A percentile compares a stretch with the other conserved stretches of the same genome.
phyloP scores from a whole-genome alignment of 2,888 invertebrate genomes.

The Iselma pallidipennis region DNA sequence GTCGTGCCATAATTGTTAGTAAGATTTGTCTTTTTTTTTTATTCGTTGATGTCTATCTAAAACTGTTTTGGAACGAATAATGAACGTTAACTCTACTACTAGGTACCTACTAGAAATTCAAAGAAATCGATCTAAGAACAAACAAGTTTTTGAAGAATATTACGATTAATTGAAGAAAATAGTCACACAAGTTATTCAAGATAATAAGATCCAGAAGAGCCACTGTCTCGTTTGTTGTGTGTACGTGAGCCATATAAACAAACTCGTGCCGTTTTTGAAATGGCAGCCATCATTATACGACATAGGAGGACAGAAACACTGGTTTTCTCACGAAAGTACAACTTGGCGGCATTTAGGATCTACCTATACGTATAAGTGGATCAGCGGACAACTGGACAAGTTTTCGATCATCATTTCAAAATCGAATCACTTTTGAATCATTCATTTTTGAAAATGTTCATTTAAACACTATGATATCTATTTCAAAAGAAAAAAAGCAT shows the following conservation, averaged over 20 bases:
- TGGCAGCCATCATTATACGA: constrained; percentile 45
- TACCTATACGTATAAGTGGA: constrained; percentile 41
- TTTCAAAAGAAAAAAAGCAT: too few relatives aligned
- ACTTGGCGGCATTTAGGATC: constrained; percentile 19
- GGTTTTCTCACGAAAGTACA: constrained; percentile 49
- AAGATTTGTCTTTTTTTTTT: constrained; percentile 44
- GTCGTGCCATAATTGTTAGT: constrained; percentile 50
- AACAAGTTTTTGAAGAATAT: not conserved
- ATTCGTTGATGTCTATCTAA: constrained; percentile 45
- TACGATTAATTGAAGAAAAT: not conserved
- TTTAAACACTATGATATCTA: too few relatives aligned
- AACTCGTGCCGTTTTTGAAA: constrained; percentile 35
- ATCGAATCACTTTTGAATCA: constrained; percentile 23
- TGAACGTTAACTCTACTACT: constrained; percentile 30
- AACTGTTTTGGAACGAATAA: constrained; percentile 39
- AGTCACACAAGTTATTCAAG: not conserved
- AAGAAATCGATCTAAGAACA: not conserved
- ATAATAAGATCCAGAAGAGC: not conserved
- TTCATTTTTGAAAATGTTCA: constrained; percentile 5
- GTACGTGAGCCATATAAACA: constrained; percentile 27
- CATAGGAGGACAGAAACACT: constrained; percentile 44
- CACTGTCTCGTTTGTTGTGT: not conserved
- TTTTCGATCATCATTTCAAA: constrained; percentile 11
- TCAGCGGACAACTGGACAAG: constrained; percentile 26
- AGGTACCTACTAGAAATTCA: constrained; percentile 2